Base-by-base conservation (phyloP, 2,888 invertebrate genomes). In the Tetragonula carbonaria region DNA sequence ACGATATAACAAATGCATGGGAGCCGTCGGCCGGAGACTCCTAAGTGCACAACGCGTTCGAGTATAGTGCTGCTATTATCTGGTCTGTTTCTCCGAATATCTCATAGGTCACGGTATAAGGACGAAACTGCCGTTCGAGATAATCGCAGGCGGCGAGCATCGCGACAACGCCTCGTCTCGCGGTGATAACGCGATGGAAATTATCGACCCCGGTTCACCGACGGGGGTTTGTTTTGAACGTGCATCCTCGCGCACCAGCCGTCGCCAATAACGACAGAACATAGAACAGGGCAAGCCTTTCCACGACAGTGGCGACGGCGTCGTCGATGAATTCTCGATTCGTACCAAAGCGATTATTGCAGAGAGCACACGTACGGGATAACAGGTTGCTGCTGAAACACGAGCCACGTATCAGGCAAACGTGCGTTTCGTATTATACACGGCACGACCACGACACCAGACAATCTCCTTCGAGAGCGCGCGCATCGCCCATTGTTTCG, bases 401-500 rank as follows among this genome's bases (percentile, higher is more conserved):
- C 80, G 57, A 72, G 74, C 51, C 78, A 76, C 80, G 74, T 71
- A 82, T 71, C 78, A 55, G 45, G 53, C 65, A 38, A 63, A 57
- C 72, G 75, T 63, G 78, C 72, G 74, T 82, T 83, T 76, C 71
- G 75, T 74, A 74, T 75, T 78, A 74, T 78, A 76, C 84, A 74
- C 80, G 78, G 71, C 75, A 81, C 86, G 76, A 66, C 57, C 68
- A 66, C 77, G 82, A 71, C 87, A 85, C 78, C 82, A 86, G 83
- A 82, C 83, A 81, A 79, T 80, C 75, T 85, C 68, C 73, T 80
- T 78, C 72, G 87, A 80, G 85, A 83, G 83, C 88, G 86, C 88
- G 88, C 88, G 88, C 88, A 88, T 88, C 85, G 88, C 81, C 88
- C 88, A 86, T 88, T 87, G 88, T 86, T 88, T 85, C 86, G 81